phyloP scores from a whole-genome alignment of 1,140 invertebrate genomes.

The Drosophila sturtevanti region DNA sequence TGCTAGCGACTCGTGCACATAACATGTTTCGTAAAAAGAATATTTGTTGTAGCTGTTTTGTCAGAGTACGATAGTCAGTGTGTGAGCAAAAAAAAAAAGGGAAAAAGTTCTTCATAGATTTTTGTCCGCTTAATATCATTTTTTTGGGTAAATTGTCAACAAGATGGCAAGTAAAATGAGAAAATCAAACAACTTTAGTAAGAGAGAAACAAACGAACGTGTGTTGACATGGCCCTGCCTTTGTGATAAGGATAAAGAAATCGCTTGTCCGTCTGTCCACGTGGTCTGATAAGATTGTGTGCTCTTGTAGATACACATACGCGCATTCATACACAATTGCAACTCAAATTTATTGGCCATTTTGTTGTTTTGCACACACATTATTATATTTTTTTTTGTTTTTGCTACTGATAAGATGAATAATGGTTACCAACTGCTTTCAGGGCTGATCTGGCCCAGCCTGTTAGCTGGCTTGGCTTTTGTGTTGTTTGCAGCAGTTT shows the following conservation, averaged over 20 bases:
- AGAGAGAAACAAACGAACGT: constrained; percentile 3
- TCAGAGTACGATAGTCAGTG: neutral
- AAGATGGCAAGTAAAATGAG: neutral
- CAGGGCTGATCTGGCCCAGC: constrained; percentile 26
- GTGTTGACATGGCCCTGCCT: constrained; percentile 48
- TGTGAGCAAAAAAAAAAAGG: constrained; percentile 12
- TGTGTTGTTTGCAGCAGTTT: constrained; percentile 26
- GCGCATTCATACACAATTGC: constrained; percentile 9
- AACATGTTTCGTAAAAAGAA: constrained; percentile 14
- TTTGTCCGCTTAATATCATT: constrained; percentile 46
- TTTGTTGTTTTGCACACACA: neutral
- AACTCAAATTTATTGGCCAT: constrained; percentile 8
- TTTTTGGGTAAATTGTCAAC: constrained; percentile 3
- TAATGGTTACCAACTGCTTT: constrained; percentile 8
- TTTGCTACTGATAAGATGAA: neutral
- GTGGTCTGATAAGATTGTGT: constrained; percentile 66
- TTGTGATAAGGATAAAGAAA: constrained; percentile 50
- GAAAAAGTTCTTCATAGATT: neutral
- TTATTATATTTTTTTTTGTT: neutral
- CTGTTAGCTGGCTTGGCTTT: neutral
- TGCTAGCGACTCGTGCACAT: neutral
- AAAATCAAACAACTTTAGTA: too few relatives aligned
- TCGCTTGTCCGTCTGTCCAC: constrained; percentile 51
- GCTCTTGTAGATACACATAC: constrained; percentile 23
- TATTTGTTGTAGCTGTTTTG: constrained; percentile 29